Conservation (phyloP, 2,888 invertebrate genomes). For the Chamaedrilus cognettii region DNA sequence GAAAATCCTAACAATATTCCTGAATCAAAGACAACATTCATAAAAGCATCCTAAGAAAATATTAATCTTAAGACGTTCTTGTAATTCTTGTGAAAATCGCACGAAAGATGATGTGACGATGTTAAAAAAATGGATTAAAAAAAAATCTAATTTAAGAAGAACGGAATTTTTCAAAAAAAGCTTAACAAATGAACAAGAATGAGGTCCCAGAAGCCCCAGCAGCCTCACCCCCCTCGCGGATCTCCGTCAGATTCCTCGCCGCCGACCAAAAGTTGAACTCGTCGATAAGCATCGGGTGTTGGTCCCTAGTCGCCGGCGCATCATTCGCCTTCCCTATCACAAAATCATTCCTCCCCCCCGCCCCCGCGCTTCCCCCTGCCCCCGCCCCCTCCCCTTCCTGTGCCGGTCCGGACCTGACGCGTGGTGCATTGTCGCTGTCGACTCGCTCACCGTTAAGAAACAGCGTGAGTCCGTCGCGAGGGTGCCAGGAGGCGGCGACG, state of each 20-base stretch:
- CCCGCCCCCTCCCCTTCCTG: neutral
- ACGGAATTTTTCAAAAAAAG: no score
- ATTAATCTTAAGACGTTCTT: no score
- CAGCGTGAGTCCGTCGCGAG: conserved; percentile 44
- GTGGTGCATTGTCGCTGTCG: conserved; percentile 3
- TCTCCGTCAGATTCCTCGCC: conserved; percentile 40
- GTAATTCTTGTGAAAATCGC: no score
- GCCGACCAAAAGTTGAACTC: conserved; percentile 54
- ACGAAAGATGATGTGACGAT: no score
- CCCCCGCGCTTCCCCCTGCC: neutral
- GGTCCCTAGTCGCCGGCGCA: conserved; percentile 35
- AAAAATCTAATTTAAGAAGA: no score
- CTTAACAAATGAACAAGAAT: no score
- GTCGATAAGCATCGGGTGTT: conserved; percentile 45
- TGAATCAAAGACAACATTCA: no score
- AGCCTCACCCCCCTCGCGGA: conserved; percentile 50
- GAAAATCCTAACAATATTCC: no score
- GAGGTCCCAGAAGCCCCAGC: no score
- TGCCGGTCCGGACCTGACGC: neutral
- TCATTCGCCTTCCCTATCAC: conserved; percentile 53
- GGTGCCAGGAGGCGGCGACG: conserved; percentile 50
- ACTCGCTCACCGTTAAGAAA: conserved; percentile 50
- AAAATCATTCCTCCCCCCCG: conserved; percentile 43
- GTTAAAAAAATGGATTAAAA: no score
- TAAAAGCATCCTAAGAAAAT: no score